Evolutionary conservation across 2,888 invertebrate genomes (phyloP).

Genomic region (Melanophora roralis): DNA sequence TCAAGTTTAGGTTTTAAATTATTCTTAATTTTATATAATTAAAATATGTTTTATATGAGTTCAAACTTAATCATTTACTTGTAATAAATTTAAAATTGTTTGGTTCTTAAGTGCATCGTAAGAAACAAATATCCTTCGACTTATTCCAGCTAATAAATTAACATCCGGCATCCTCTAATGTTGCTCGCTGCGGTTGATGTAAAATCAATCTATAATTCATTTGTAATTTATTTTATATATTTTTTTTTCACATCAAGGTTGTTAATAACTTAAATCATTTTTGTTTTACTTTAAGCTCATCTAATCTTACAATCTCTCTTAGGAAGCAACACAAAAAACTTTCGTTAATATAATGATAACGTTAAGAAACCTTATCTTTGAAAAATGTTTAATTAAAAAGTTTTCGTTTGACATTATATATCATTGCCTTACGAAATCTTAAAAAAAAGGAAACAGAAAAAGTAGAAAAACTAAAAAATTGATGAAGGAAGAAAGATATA

Average conservation of each 20-base stretch:
- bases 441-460: neutral
- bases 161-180: neutral
- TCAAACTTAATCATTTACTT: too few species aligned
- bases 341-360: neutral
- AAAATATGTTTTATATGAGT: too few species aligned
- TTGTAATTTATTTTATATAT: conserved; percentile 37
- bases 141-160: too few species aligned
- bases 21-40: too few species aligned
- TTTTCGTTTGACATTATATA: conserved; percentile 32
- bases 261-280: neutral
- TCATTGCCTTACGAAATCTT: neutral
- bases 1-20: too few species aligned
- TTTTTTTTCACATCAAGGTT: conserved; percentile 20
- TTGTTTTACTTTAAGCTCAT: neutral
- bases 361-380: conserved; percentile 30
- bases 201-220: conserved; percentile 41
- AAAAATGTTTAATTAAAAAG: conserved; percentile 44
- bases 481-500: neutral
- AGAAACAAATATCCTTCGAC: too few species aligned
- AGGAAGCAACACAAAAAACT: neutral
- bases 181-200: neutral
- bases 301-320: neutral
- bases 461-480: neutral
- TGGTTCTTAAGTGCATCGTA: too few species aligned
- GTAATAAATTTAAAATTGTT: too few species aligned